phyloP scores from a whole-genome alignment of 2,888 invertebrate genomes.

The Drosophila hawaiiensis region DNA sequence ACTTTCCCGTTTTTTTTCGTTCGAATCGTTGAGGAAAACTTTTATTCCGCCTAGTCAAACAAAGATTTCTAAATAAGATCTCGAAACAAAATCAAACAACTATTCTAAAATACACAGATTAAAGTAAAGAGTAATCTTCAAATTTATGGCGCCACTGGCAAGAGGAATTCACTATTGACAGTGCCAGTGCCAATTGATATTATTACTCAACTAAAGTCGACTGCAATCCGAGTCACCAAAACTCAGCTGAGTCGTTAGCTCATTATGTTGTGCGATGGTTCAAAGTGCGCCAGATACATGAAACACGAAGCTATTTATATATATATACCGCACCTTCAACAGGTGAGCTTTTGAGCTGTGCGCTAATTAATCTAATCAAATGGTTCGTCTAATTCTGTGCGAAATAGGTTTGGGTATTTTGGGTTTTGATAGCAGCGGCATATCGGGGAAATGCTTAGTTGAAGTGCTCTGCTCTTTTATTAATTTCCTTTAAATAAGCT shows the following conservation, averaged over 20 bases:
- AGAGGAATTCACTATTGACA: slow-evolving; percentile 15
- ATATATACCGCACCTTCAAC: slow-evolving; percentile 17
- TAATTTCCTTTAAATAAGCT: slow-evolving; percentile 44
- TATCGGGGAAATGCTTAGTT: background rate
- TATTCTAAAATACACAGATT: background rate
- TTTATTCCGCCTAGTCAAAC: background rate
- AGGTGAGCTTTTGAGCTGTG: slow-evolving; percentile 16
- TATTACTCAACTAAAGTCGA: slow-evolving; percentile 35
- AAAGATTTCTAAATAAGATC: background rate
- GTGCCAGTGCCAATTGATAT: slow-evolving; percentile 9
- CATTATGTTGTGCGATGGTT: slow-evolving; percentile 50
- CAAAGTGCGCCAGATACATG: slow-evolving; percentile 58
- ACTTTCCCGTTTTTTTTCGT: background rate
- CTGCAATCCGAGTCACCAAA: slow-evolving; percentile 18
- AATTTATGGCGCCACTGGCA: slow-evolving; percentile 20
- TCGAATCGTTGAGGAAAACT: background rate
- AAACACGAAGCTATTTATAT: slow-evolving; percentile 58
- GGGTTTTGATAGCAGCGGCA: slow-evolving; percentile 23
- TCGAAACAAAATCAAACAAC: background rate
- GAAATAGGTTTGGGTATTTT: slow-evolving; percentile 10
- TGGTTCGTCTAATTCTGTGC: background rate
- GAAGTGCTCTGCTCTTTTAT: background rate
- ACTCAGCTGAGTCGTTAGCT: slow-evolving; percentile 5
- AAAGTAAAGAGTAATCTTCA: slow-evolving; percentile 4
- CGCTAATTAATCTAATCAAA: slow-evolving; percentile 57